Evolutionary conservation across 2,797 vertebrate genomes (phyloP), one percentile per base, ranked within the genome.

Genomic region (Tokudaia tokunoshimensis): DNA sequence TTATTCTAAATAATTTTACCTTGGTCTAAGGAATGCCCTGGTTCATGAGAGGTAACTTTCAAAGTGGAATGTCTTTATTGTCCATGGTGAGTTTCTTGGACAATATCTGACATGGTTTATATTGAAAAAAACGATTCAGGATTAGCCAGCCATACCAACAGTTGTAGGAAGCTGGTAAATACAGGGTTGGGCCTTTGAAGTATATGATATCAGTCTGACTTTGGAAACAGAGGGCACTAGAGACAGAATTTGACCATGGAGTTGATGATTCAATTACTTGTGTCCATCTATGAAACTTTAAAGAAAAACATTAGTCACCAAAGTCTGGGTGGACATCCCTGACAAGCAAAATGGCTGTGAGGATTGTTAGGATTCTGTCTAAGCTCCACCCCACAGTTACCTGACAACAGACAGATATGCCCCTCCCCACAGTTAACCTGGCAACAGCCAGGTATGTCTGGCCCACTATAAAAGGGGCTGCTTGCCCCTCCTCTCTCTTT

Each of bases 11-110:
- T 22, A 94, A 87, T 80, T 59, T 31, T 37, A 63, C 15, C 31
- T 92, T 15, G 24, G 57, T 29, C 13, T 12, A 63, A 81, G 89
- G 67, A 70, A 34, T 91, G 34, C 29, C 17, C 22, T 37, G 22
- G 55, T 92, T 88, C 29, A 24, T 90, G 75, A 78, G 76, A 94
- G 91, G 80, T 61, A 59, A 75, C 61, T 50, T 50, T 67, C 19
- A 20, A 65, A 67, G 44, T 14, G 44, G 82, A n/a, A 67, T 67
- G 59, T 47, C 11, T 26, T 76, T 89, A 37, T 44, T 85, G 22
- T 72, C 26, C 3, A 13, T 20, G 61, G 17, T 50, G 34, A 94
- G 7, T 4, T 29, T 52, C 34, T 89, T 34, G 34, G 47, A n/a
- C 10, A 0, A 6, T 3, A 55, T 12, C 34, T 81, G 89, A 80